These are phyloP conservation scores for Drosophila nebulosa DNA, from an alignment of 1,140 invertebrate species.

Conservation along the genomic window DNA sequence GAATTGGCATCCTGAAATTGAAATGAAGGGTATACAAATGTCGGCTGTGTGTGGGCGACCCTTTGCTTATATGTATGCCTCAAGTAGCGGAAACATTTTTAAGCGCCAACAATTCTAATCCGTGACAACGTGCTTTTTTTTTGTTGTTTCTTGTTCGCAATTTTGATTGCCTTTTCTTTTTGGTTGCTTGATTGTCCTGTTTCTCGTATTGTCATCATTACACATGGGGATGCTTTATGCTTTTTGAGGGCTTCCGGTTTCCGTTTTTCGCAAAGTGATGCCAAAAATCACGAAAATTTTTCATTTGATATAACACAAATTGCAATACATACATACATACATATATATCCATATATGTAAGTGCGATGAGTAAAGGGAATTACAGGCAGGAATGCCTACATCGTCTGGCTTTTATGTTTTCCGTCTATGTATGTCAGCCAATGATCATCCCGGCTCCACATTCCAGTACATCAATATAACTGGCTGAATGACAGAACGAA, in stretches of 20 bases:
- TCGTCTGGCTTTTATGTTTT: not conserved
- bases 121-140: not conserved
- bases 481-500: not conserved
- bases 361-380: not conserved
- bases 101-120: not conserved
- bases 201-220: not conserved
- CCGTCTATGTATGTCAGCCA: not conserved
- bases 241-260: not conserved
- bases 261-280: constrained; percentile 6
- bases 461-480: constrained; percentile 17
- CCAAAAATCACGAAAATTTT: not conserved
- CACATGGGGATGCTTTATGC: not conserved
- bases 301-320: not conserved
- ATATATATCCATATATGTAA: not conserved
- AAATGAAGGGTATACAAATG: not conserved
- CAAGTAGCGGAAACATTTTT: constrained; percentile 1
- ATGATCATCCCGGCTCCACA: constrained; percentile 14
- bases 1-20: too few relatives aligned
- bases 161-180: not conserved
- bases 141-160: not conserved
- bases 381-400: not conserved
- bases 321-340: not conserved
- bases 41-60: not conserved
- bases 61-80: not conserved
- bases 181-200: not conserved